phyloP scores from a whole-genome alignment of 2,888 invertebrate species.

The Epistrophella euchroma region DNA sequence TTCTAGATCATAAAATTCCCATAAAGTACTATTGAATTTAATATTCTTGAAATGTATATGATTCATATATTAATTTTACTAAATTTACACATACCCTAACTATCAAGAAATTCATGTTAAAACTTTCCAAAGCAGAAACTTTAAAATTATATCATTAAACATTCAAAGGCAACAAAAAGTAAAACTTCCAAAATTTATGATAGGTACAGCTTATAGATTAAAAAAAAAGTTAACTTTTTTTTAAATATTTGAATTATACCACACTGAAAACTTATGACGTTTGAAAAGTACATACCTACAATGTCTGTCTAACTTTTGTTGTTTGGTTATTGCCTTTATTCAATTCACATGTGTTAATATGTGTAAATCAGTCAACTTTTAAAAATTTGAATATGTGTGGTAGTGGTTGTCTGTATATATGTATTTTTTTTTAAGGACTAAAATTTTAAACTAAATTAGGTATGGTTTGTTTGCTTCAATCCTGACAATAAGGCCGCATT shows the following conservation, averaged over 20 bases:
- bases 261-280: background rate
- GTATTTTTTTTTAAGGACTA: background rate
- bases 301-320: background rate
- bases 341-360: background rate
- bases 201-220: background rate
- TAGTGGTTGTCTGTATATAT: too few relatives aligned
- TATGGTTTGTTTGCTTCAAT: background rate
- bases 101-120: background rate
- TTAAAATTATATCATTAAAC: background rate
- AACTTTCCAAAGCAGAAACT: constrained; percentile 3
- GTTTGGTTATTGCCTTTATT: background rate
- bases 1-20: too few relatives aligned
- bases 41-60: background rate
- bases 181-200: background rate
- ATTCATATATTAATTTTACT: background rate
- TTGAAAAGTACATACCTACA: background rate
- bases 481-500: background rate
- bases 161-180: background rate
- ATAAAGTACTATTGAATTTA: background rate
- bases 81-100: background rate
- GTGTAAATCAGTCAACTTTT: background rate
- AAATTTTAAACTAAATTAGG: background rate
- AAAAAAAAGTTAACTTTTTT: constrained; percentile 4
- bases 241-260: background rate
- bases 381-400: too few relatives aligned